A percentile compares a stretch with the other conserved stretches of the same genome.
Evolutionary conservation across 53 echinoderm and acorn worm species (phyloP).

Genomic region (Pentamera pediparva): DNA sequence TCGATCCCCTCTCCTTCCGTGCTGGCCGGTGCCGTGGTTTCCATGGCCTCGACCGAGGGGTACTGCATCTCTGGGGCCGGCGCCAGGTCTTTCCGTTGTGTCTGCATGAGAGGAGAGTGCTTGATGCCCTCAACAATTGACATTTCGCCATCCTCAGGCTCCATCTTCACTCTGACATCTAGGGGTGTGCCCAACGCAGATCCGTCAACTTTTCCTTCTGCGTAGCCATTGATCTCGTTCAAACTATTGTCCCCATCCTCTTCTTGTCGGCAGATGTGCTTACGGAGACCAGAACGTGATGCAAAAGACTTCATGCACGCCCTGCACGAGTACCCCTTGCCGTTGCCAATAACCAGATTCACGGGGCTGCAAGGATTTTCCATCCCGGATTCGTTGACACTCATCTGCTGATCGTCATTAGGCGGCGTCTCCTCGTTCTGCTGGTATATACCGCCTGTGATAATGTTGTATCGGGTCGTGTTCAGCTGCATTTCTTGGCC

Average conservation of each 20-base stretch:
- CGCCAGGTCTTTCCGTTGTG: neutral
- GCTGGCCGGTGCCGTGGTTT: neutral
- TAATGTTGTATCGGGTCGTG: constrained; percentile 19
- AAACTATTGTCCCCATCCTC: constrained; percentile 40
- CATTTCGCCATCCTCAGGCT: neutral
- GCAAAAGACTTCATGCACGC: constrained; percentile 80
- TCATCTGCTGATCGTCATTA: neutral
- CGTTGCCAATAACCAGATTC: constrained; percentile 37
- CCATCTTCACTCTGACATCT: neutral
- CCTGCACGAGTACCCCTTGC: constrained; percentile 82
- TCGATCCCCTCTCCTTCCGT: neutral
- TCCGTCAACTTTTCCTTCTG: neutral
- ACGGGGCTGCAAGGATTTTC: constrained; percentile 66
- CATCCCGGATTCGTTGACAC: constrained; percentile 55
- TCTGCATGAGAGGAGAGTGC: constrained; percentile 11
- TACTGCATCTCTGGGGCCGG: constrained; percentile 9
- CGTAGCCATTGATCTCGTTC: constrained; percentile 5
- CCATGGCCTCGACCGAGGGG: constrained; percentile 15
- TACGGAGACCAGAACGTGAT: constrained; percentile 80
- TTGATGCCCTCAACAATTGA: neutral
- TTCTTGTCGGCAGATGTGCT: constrained; percentile 72
- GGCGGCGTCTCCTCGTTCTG: neutral
- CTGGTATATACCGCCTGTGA: constrained; percentile 23
- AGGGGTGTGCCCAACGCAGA: neutral
- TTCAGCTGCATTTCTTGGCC: no score